A percentile compares a stretch with the other conserved stretches of the same genome.
phyloP scores from a whole-genome alignment of 2,888 invertebrate genomes.

The Podabrus alpinus region DNA sequence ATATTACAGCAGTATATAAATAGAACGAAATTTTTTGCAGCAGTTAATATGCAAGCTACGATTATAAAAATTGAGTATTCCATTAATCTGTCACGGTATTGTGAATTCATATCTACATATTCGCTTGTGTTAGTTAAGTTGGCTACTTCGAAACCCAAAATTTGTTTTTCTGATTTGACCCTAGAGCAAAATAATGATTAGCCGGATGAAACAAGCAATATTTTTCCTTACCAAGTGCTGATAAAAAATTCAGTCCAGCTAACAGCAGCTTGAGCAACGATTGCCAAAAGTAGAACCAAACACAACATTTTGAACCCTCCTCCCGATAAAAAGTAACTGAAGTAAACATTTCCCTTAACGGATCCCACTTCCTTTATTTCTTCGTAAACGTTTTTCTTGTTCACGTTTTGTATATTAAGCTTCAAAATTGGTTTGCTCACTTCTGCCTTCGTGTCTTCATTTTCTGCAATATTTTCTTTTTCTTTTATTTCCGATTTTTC shows the following conservation, averaged over 20 bases:
- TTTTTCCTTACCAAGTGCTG: conserved; percentile 4
- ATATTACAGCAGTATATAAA: conserved; percentile 39
- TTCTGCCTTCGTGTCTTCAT: neutral
- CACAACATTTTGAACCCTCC: conserved; percentile 35
- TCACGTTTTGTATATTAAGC: neutral
- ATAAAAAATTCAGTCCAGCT: conserved; percentile 36
- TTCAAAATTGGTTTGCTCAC: neutral
- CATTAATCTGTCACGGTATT: neutral
- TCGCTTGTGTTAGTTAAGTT: neutral
- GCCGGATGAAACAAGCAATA: neutral
- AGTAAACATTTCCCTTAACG: conserved; percentile 36
- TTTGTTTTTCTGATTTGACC: neutral
- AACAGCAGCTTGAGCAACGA: conserved; percentile 30
- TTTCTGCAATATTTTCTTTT: neutral
- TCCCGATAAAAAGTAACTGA: conserved; percentile 35
- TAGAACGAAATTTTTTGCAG: conserved; percentile 35
- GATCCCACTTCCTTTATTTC: conserved; percentile 38
- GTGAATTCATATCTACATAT: neutral
- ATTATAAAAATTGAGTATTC: neutral
- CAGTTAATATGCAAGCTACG: neutral
- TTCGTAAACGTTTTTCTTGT: conserved; percentile 25
- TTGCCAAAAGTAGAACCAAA: conserved; percentile 26
- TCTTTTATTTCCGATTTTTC: neutral
- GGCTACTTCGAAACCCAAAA: neutral
- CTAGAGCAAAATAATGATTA: neutral